These are phyloP conservation scores for Lasioglossum calceatum DNA, from an alignment of 2,888 invertebrate genomes.

Conservation along the genomic window DNA sequence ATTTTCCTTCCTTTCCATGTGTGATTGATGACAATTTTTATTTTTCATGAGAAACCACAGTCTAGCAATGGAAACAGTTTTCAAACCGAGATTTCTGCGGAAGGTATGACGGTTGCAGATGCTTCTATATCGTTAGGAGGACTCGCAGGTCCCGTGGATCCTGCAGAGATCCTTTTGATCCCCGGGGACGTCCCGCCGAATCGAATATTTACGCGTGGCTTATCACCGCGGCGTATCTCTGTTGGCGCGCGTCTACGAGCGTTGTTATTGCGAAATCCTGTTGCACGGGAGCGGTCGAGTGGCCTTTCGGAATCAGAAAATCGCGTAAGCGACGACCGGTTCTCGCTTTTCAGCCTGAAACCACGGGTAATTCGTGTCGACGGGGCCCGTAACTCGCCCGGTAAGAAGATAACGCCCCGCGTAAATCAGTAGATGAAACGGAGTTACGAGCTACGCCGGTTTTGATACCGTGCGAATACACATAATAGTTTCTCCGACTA, in stretches of 20 bases:
- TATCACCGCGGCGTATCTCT: slow-evolving; percentile 1
- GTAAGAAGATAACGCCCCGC: slow-evolving; percentile 73
- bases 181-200: background rate
- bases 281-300: slow-evolving; percentile 39
- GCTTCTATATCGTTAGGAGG: background rate
- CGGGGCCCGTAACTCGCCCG: slow-evolving; percentile 68
- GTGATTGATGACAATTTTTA: no score
- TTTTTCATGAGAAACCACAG: no score
- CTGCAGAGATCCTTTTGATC: slow-evolving; percentile 1
- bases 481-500: slow-evolving; percentile 27
- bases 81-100: background rate
- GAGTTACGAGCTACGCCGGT: slow-evolving; percentile 66
- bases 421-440: slow-evolving; percentile 77
- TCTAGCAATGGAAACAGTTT: background rate
- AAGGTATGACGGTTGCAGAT: background rate
- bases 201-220: slow-evolving; percentile 49
- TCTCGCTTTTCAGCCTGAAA: slow-evolving; percentile 63
- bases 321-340: slow-evolving; percentile 71
- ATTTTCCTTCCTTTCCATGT: no score
- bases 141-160: background rate
- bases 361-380: slow-evolving; percentile 51
- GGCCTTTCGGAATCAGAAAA: slow-evolving; percentile 63
- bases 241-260: slow-evolving; percentile 15
- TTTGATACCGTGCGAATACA: slow-evolving; percentile 40
- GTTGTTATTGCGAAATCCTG: slow-evolving; percentile 44